Base-by-base conservation (phyloP, 2,797 vertebrate species). In the Cetoscarus ocellatus region DNA sequence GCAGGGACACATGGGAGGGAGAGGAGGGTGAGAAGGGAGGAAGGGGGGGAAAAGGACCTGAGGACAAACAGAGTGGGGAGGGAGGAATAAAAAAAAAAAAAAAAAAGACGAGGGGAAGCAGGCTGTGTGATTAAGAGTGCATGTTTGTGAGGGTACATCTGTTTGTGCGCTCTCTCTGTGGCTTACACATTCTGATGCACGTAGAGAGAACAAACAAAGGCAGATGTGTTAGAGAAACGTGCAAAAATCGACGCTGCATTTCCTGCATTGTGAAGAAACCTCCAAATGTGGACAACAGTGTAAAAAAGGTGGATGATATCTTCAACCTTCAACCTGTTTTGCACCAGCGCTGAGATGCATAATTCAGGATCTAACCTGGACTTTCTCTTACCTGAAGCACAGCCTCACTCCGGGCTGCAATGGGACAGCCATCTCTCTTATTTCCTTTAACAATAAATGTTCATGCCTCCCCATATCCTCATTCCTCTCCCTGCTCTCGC, bases 51-150 rank as follows among this genome's bases (percentile, higher is more conserved):
- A 86, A 80, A 93, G 89, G 91, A 93, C 94, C 94, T 40, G 91
- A 94, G 93, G 94, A 95, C 91, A 95, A 93, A 94, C 89, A 87
- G 85, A 91, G 81, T 27, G 75, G 70, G 86, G 70, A 60, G 84
- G 67, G 58, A 69, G 9, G 68, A 36, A 67, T 73, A 19, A 50
- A 27, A 27, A 27, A 27, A 27, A 27, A 19, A 50, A 27, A 27
- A 27, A 27, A 27, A 27, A 27, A 27, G 27, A 27, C 27, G 27
- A 53, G 65, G 44, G 78, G 62, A 70, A 63, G 58, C 59, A 49
- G 56, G 55, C 65, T 80, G 76, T 77, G 65, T 79, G 84, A 79
- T 88, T 73, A 80, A 74, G 80, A 81, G 84, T 78, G 77, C 45
- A 64, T 78, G 73, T 73, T 74, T 51, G 77, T 76, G 75, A 61